phyloP scores from a whole-genome alignment of 2,797 vertebrate species.

The Pristis pectinata region DNA sequence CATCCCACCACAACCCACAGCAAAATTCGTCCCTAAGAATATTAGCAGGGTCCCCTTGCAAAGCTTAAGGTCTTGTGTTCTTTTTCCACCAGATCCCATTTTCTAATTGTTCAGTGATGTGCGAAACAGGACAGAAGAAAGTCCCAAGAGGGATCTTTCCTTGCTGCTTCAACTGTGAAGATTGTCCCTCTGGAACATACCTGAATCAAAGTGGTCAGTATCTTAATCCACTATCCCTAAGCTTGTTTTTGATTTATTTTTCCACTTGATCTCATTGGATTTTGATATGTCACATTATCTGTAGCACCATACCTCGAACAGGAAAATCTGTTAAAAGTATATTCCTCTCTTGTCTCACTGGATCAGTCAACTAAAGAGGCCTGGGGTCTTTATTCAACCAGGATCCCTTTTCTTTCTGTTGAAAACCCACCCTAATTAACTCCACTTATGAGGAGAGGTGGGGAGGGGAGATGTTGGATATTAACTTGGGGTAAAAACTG shows the following conservation, averaged over 20 bases:
- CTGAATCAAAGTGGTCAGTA: conserved; percentile 64
- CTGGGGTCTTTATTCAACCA: background rate
- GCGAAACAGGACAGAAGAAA: conserved; percentile 47
- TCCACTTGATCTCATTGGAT: background rate
- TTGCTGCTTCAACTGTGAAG: conserved; percentile 58
- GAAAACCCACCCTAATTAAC: background rate
- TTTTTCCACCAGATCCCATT: conserved; percentile 47
- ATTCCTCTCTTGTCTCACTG: background rate
- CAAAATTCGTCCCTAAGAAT: background rate
- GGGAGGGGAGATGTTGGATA: background rate
- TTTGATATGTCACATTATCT: background rate
- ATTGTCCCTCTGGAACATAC: conserved; percentile 58
- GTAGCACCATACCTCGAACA: background rate
- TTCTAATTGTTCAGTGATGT: conserved; percentile 52
- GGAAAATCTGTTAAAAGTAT: background rate
- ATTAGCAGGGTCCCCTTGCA: background rate
- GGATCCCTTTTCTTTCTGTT: background rate
- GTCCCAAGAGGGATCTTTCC: conserved; percentile 44
- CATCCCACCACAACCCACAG: background rate
- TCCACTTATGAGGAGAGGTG: background rate
- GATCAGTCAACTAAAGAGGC: background rate
- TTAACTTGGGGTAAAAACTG: background rate
- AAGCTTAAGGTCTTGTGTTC: background rate
- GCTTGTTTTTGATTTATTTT: background rate
- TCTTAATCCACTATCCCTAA: background rate